A percentile compares a stretch with the other conserved stretches of the same genome.
Conservation (phyloP, 1,140 invertebrate species). For the Cyphomyrmex costatus region DNA sequence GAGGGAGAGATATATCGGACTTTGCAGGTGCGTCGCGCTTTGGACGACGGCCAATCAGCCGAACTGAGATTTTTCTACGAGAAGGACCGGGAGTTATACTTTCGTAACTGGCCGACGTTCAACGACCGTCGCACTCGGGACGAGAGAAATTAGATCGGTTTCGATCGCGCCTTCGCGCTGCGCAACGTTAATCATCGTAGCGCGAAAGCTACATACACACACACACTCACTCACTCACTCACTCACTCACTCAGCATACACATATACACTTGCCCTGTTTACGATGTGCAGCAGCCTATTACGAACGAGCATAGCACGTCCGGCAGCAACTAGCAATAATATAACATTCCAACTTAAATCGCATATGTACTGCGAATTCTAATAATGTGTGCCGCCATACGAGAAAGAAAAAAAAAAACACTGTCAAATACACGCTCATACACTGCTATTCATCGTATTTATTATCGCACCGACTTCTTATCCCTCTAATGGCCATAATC, state of each 20-base stretch:
- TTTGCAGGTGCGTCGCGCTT: slow-evolving; percentile 27
- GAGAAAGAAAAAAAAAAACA: slow-evolving; percentile 83
- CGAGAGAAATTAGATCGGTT: slow-evolving; percentile 52
- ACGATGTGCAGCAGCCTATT: slow-evolving; percentile 54
- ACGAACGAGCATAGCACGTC: slow-evolving; percentile 78
- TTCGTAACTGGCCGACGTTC: slow-evolving; percentile 56
- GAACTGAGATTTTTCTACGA: slow-evolving; percentile 70
- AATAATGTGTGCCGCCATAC: slow-evolving; percentile 83
- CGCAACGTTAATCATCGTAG: slow-evolving; percentile 57
- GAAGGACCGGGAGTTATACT: slow-evolving; percentile 31
- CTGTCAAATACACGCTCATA: slow-evolving; percentile 86
- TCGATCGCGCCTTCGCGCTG: slow-evolving; percentile 42
- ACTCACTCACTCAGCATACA: background rate
- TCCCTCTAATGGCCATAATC: slow-evolving; percentile 44
- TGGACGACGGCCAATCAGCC: slow-evolving; percentile 52
- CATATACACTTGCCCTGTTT: slow-evolving; percentile 2
- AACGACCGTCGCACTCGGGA: slow-evolving; percentile 44
- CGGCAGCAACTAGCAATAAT: slow-evolving; percentile 84
- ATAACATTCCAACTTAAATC: slow-evolving; percentile 83
- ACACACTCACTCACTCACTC: background rate
- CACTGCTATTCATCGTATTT: slow-evolving; percentile 82
- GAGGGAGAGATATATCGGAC: no score
- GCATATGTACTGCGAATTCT: slow-evolving; percentile 82
- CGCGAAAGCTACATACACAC: slow-evolving; percentile 12
- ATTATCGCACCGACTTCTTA: slow-evolving; percentile 63